phyloP scores from a whole-genome alignment of 2,888 invertebrate genomes.

The Microdon myrmicae region DNA sequence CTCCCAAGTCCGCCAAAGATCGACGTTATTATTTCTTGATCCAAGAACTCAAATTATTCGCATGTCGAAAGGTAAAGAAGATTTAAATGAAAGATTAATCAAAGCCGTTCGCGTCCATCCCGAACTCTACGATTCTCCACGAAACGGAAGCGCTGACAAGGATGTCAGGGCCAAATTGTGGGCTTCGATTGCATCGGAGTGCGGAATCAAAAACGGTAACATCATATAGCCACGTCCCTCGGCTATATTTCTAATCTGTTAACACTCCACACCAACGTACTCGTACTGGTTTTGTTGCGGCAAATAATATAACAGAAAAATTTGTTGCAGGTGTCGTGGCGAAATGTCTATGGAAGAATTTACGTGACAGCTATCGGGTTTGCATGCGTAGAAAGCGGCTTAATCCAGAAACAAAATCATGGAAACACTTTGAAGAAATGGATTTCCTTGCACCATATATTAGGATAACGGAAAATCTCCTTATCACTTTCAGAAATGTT shows the following conservation, averaged over 20 bases:
- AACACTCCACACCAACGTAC: too few relatives aligned
- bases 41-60: too few relatives aligned
- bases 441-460: slow-evolving; percentile 24
- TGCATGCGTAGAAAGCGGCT: slow-evolving; percentile 2
- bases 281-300: too few relatives aligned
- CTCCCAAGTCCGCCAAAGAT: too few relatives aligned
- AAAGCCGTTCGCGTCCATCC: background rate
- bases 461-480: too few relatives aligned
- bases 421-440: slow-evolving; percentile 15
- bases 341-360: slow-evolving; percentile 22
- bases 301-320: too few relatives aligned
- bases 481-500: too few relatives aligned
- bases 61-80: too few relatives aligned
- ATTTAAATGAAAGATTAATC: too few relatives aligned
- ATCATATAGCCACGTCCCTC: too few relatives aligned
- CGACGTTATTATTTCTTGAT: too few relatives aligned
- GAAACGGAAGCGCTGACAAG: background rate
- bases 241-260: too few relatives aligned
- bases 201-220: slow-evolving; percentile 17
- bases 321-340: slow-evolving; percentile 9
- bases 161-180: slow-evolving; percentile 9
- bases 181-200: slow-evolving; percentile 5
- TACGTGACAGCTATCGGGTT: slow-evolving; percentile 17
- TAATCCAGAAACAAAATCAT: background rate
- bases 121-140: slow-evolving; percentile 15